Evolutionary conservation across 2,888 invertebrate genomes (phyloP).

Genomic region (Diabrotica balteata): DNA sequence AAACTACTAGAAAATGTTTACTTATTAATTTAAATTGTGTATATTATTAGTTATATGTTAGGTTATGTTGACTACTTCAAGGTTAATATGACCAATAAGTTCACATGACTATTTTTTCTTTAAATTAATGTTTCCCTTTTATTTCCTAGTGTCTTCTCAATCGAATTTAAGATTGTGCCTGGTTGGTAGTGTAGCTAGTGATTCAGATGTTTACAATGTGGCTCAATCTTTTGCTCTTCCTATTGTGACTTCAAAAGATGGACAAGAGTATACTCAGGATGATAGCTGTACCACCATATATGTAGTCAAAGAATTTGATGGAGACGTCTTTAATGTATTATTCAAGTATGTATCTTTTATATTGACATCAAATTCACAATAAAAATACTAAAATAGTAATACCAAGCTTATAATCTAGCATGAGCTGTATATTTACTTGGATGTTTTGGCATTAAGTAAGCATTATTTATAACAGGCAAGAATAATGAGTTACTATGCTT

Average conservation of each 20-base stretch:
- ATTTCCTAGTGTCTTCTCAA: conserved; percentile 48
- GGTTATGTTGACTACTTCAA: conserved; percentile 51
- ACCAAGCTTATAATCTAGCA: too few relatives aligned
- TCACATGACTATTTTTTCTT: conserved; percentile 12
- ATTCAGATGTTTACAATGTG: conserved; percentile 64
- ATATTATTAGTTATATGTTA: conserved; percentile 30
- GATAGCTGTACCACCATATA: conserved; percentile 71
- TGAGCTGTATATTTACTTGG: too few relatives aligned
- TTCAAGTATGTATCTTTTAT: conserved; percentile 50
- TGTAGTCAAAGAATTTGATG: conserved; percentile 77
- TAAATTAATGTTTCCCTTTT: conserved; percentile 9
- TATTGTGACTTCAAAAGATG: conserved; percentile 69
- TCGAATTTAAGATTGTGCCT: conserved; percentile 69
- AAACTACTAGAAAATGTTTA: neutral
- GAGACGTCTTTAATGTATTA: conserved; percentile 73
- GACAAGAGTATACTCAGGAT: conserved; percentile 67
- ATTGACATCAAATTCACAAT: neutral
- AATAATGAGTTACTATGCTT: too few relatives aligned
- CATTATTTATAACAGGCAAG: too few relatives aligned
- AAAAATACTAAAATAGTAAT: too few relatives aligned
- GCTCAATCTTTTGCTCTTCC: conserved; percentile 71
- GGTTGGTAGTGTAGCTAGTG: conserved; percentile 66
- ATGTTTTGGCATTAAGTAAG: too few relatives aligned
- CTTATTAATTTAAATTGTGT: conserved; percentile 17
- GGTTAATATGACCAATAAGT: conserved; percentile 37